A percentile compares a stretch with the other conserved stretches of the same genome.
Evolutionary conservation across 2,888 invertebrate genomes (phyloP).

Genomic region (Ichneumon xanthorius): DNA sequence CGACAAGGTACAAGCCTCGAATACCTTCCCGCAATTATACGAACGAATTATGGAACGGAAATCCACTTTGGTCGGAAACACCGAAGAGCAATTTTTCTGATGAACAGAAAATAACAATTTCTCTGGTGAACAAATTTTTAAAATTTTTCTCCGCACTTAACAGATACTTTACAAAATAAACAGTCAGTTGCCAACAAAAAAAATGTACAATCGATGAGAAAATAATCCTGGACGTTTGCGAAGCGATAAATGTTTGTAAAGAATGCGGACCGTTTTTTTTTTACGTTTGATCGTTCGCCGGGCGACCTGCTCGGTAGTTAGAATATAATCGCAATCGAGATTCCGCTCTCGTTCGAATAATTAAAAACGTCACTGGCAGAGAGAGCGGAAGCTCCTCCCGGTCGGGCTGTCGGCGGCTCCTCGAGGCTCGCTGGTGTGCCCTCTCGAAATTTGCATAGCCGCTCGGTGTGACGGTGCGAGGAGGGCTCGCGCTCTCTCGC

Average conservation of each 20-base stretch:
- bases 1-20: not conserved
- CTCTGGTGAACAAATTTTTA: not conserved
- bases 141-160: too few relatives aligned
- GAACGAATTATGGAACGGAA: not conserved
- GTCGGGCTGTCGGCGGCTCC: slow-evolving; percentile 70
- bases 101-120: not conserved
- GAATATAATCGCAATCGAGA: slow-evolving; percentile 68
- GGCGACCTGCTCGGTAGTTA: not conserved
- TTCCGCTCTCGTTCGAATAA: slow-evolving; percentile 77
- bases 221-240: too few relatives aligned
- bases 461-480: slow-evolving; percentile 71
- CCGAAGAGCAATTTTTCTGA: not conserved
- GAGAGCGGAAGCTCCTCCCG: slow-evolving; percentile 61
- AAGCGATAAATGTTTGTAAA: not conserved
- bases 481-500: slow-evolving; percentile 66
- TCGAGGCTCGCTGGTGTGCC: slow-evolving; percentile 68
- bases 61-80: not conserved
- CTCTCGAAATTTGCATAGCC: slow-evolving; percentile 81
- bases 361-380: slow-evolving; percentile 81
- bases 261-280: not conserved
- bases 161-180: too few relatives aligned
- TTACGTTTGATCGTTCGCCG: not conserved
- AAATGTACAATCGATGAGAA: too few relatives aligned
- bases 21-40: not conserved
- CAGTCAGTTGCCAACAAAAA: too few relatives aligned